Evolutionary conservation across 23 tunicate genomes (phyloP).

Genomic region (Clavelina lepadiformis): DNA sequence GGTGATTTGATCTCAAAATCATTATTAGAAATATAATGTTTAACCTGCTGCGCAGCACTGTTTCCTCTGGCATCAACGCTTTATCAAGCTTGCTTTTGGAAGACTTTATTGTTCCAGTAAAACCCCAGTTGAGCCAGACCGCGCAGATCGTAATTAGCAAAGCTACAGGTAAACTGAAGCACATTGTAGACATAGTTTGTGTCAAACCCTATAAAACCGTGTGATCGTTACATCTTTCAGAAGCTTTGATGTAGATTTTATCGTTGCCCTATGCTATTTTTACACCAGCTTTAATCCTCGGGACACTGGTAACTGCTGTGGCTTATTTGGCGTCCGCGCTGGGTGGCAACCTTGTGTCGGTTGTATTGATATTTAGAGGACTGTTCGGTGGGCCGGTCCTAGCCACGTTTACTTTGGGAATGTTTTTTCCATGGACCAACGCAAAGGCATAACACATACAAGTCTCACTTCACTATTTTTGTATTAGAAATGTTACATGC

Average conservation of each 20-base stretch:
- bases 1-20: no score
- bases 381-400: constrained; percentile 30
- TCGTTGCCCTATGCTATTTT: not conserved
- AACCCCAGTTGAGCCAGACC: constrained; percentile 1
- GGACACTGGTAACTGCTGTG: constrained; percentile 3
- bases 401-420: constrained; percentile 42
- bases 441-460: not conserved
- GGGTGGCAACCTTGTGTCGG: constrained; percentile 20
- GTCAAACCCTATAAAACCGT: not conserved
- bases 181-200: not conserved
- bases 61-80: constrained; percentile 55
- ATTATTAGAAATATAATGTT: no score
- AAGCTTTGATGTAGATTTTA: not conserved
- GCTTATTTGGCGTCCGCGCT: constrained; percentile 14
- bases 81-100: constrained; percentile 29
- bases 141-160: constrained; percentile 8
- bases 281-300: constrained; percentile 18
- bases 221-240: not conserved
- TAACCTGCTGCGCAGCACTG: constrained; percentile 24
- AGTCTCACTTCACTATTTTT: not conserved
- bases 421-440: constrained; percentile 48
- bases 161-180: constrained; percentile 18
- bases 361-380: constrained; percentile 21
- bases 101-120: constrained; percentile 9
- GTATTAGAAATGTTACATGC: not conserved